These are phyloP conservation scores for Lepisosteus oculatus DNA, from an alignment of 2,113 vertebrate genomes.

Conservation along the genomic window DNA sequence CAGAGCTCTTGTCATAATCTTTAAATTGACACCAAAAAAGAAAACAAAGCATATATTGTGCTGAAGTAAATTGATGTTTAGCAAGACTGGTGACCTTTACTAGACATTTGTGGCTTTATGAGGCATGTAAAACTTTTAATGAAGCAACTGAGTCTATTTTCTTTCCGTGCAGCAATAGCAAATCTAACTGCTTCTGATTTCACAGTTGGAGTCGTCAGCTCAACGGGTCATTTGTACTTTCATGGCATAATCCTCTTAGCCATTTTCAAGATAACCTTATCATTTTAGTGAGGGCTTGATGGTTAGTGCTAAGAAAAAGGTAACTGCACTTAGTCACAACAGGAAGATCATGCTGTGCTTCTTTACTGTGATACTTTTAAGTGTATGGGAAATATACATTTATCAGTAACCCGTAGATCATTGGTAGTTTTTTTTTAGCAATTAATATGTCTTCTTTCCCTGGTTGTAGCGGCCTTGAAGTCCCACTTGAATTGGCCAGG, in stretches of 20 bases:
- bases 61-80: too few relatives aligned
- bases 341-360: neutral
- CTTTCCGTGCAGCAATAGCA: neutral
- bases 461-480: neutral
- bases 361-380: neutral
- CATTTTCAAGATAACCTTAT: neutral
- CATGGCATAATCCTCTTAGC: neutral
- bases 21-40: too few relatives aligned
- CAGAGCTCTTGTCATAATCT: too few relatives aligned
- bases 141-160: neutral
- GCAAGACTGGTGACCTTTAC: too few relatives aligned
- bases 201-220: neutral
- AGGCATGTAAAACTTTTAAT: neutral
- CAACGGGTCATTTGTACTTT: neutral
- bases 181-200: neutral
- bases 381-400: neutral
- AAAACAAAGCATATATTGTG: too few relatives aligned
- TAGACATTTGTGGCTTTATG: neutral
- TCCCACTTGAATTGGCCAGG: neutral
- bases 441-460: neutral
- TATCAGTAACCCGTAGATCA: neutral
- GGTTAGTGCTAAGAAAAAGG: neutral
- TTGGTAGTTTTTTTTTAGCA: neutral
- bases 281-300: neutral
- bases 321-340: constrained; percentile 1